Percentiles rank a stretch among this genome's conserved stretches.
These are phyloP conservation scores for Mylabris phalerata DNA, from an alignment of 1,140 invertebrate genomes.

Conservation along the genomic window DNA sequence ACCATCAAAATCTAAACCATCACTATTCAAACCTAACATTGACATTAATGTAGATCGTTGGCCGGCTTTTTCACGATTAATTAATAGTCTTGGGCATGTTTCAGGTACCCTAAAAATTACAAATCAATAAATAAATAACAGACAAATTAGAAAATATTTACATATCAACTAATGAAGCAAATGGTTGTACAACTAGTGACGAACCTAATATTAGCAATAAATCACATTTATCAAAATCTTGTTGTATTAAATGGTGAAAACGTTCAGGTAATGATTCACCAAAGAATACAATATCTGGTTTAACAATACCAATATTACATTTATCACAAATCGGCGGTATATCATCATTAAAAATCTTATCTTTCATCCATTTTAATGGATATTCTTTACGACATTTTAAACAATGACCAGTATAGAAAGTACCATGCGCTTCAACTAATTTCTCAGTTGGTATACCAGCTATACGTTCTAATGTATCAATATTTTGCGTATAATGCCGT, in stretches of 20 bases:
- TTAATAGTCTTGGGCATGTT: conserved; percentile 71
- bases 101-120: conserved; percentile 54
- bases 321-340: conserved; percentile 72
- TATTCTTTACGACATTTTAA: conserved; percentile 69
- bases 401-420: conserved; percentile 85
- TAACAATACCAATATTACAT: conserved; percentile 66
- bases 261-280: conserved; percentile 77
- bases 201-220: conserved; percentile 93
- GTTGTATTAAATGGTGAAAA: conserved; percentile 58
- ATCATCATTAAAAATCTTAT: conserved; percentile 62
- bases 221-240: conserved; percentile 84
- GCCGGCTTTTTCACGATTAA: conserved; percentile 75
- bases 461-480: conserved; percentile 84
- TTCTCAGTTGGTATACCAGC: conserved; percentile 81
- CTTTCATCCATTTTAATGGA: conserved; percentile 68
- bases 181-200: conserved; percentile 89
- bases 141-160: conserved; percentile 40
- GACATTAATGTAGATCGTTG: conserved; percentile 47
- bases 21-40: conserved; percentile 49
- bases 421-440: conserved; percentile 90
- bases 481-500: conserved; percentile 88
- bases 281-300: conserved; percentile 94
- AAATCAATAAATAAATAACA: neutral
- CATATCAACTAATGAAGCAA: conserved; percentile 82
- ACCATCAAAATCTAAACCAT: conserved; percentile 60